Base-by-base conservation (phyloP, 1,140 invertebrate species). In the Phymastichus coffea region DNA sequence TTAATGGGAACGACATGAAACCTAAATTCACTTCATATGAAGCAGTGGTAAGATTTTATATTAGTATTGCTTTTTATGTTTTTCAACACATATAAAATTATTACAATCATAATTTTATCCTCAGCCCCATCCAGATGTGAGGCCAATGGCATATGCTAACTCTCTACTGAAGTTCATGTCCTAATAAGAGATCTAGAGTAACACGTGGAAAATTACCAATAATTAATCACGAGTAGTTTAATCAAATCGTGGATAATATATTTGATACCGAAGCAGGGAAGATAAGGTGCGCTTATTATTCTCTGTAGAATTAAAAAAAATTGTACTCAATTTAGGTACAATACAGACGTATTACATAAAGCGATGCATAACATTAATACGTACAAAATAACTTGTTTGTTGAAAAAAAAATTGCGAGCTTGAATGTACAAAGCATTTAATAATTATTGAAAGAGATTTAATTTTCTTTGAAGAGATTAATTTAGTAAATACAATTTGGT, bases 51-150 rank as follows among this genome's bases (percentile, higher is more conserved):
- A 86, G 89, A 86, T 58, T 61, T 54, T 52, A 52, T 62, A 44
- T 58, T 43, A 52, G 19, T 48, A 46, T 54, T 43, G 54, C 17
- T 35, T 47, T 28, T 33, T 30, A 61, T 57, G 4, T 46, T 14
- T 43, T 64, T 57, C 48, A 38, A 61, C 10, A 33, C 3, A 12
- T 43, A 30, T 10, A 3, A 6, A 55, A 22, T 28, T 33, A 30
- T 38, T 8, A 26, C 6, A 33, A 33, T 7, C 28, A 12, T 74
- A 41, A 72, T 74, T 77, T 79, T 70, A 73, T 64, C 89, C 90
- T 66, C 81, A 96, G 92, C 90, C 93, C 70, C 96, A 98, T 86
- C 95, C 95, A n/a, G 88, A 95, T 76, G 90, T 98, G 38, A 95
- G 92, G 81, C 94, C 96, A 54, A 98, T 98, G 96, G 90, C 89